Evolutionary conservation across 1,140 invertebrate genomes (phyloP).

Genomic region (Drosophila navojoa): DNA sequence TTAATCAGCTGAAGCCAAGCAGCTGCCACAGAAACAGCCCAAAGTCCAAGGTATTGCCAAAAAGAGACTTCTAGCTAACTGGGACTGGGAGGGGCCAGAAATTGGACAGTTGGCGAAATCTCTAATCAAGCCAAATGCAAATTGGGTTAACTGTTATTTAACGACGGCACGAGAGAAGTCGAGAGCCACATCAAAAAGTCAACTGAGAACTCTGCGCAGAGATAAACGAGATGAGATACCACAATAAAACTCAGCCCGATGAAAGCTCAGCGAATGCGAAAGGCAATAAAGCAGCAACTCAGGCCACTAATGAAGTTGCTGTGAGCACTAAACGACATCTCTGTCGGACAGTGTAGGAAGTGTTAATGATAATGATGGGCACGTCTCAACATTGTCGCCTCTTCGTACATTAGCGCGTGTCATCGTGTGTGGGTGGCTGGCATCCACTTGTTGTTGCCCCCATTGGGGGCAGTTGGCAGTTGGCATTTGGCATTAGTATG

Average conservation of each 20-base stretch:
- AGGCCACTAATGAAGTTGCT: conserved; percentile 47
- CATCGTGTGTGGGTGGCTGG: conserved; percentile 27
- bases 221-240: conserved; percentile 40
- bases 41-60: conserved; percentile 13
- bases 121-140: conserved; percentile 62
- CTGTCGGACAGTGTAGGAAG: conserved; percentile 20
- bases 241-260: conserved; percentile 22
- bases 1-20: conserved; percentile 61
- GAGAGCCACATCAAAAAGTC: conserved; percentile 40
- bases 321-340: conserved; percentile 20
- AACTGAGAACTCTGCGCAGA: conserved; percentile 20
- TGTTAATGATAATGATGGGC: conserved; percentile 42
- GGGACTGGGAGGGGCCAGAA: conserved; percentile 20
- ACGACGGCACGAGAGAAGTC: conserved; percentile 31
- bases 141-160: conserved; percentile 71
- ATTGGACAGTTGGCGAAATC: conserved; percentile 37
- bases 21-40: conserved; percentile 44
- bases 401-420: conserved; percentile 9
- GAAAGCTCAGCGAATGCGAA: conserved; percentile 45
- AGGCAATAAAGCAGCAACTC: conserved; percentile 26
- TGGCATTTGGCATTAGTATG: background rate
- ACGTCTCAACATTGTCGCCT: conserved; percentile 12
- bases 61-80: conserved; percentile 25
- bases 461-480: too few relatives aligned
- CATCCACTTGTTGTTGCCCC: background rate